Conservation (phyloP, 2,113 vertebrate species). For the Phylloscopus whistleri region DNA sequence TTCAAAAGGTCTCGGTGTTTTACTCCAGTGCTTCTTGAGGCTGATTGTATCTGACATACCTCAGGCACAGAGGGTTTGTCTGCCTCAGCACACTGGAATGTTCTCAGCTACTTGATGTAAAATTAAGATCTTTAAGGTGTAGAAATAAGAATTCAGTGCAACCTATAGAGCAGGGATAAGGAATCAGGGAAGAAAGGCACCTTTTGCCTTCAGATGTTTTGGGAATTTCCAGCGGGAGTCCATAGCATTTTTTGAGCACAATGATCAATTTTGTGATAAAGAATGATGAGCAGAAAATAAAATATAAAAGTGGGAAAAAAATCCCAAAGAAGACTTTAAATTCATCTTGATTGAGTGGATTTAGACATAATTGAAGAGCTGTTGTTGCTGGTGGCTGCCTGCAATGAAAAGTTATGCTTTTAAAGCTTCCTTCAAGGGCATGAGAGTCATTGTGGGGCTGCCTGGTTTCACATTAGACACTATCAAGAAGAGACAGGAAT, state of each 20-base stretch:
- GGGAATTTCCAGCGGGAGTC: not conserved
- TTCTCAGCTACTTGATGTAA: constrained; percentile 29
- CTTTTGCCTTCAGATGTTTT: not conserved
- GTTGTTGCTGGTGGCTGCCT: constrained; percentile 1
- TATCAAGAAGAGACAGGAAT: not conserved
- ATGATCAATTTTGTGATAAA: not conserved
- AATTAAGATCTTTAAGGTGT: constrained; percentile 30
- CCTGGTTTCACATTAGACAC: constrained; percentile 30
- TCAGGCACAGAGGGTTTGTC: constrained; percentile 13
- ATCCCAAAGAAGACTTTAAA: not conserved
- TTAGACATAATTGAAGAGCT: constrained; percentile 42
- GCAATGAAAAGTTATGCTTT: not conserved
- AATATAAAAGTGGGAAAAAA: not conserved
- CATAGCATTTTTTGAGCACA: not conserved
- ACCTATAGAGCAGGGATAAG: not conserved
- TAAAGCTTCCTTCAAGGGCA: not conserved
- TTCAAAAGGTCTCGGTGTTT: constrained; percentile 40
- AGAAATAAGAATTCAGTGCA: constrained; percentile 24
- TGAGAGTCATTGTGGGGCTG: not conserved
- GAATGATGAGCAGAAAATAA: not conserved
- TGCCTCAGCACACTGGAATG: constrained; percentile 4
- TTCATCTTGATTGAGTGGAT: constrained; percentile 2
- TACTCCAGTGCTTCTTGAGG: constrained; percentile 40
- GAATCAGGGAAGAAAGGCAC: not conserved
- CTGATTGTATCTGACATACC: constrained; percentile 30